Base-by-base conservation (phyloP, 2,113 vertebrate species). In the Morone chrysops region DNA sequence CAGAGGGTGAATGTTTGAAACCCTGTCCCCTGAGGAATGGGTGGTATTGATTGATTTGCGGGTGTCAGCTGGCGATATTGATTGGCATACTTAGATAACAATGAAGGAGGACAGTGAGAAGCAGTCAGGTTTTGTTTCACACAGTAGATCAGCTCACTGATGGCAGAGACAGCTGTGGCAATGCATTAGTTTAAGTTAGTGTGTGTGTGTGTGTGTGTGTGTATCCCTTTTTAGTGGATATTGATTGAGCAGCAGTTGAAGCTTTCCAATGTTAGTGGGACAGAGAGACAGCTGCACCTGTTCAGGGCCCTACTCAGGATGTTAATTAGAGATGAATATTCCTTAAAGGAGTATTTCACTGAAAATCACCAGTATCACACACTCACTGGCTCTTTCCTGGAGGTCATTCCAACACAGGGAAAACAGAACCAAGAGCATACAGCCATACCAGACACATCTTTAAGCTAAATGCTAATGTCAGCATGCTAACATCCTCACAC, bases 71-170 rank as follows among this genome's bases (percentile, higher is more conserved):
- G 86, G 68, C 0, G 4, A 40, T 83, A 94, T 91, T 91, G 93
- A 93, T 92, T 17, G 41, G 11, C 56, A 48, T 14, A 50, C 63
- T 71, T 81, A 82, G 70, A 48, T 31, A 65, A 84, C 80, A 89
- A 82, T 63, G 84, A 72, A 59, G 63, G 22, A 41, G 75, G 65
- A 54, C 78, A 90, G 91, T 94, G 94, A 93, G 94, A 94, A 94
- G 60, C 73, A 25, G 62, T n/a, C n/a, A 31, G 40, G 77, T 47
- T 86, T 86, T 48, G 66, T 89, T 95, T 95, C 94, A 93, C 93
- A 94, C 92, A 93, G 82, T 48, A 56, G 70, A 75, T 70, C 45
- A 82, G 73, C 22, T 47, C 36, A 45, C 54, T 77, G 57, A 75
- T 50, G 43, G 25, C 40, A 56, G 77, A 66, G 18, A 59, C 83